These are phyloP conservation scores for Peromyscus maniculatus DNA, from an alignment of 2,113 vertebrate genomes.

Conservation along the genomic window DNA sequence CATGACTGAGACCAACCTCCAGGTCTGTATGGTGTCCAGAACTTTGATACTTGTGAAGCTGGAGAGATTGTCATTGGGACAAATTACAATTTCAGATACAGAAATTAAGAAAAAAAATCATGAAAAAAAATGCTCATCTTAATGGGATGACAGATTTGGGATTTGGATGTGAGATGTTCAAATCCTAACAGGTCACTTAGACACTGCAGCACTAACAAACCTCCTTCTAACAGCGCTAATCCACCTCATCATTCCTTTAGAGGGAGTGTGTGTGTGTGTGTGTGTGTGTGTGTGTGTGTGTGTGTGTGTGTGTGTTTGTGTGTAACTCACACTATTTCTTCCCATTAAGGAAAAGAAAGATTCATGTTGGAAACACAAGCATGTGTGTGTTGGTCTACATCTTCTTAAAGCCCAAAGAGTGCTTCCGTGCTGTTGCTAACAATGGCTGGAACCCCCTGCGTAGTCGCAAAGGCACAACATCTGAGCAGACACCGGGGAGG, in stretches of 20 bases:
- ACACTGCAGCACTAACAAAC: background rate
- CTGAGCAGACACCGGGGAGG: constrained; percentile 72
- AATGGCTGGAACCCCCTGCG: constrained; percentile 21
- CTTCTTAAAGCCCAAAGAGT: constrained; percentile 56
- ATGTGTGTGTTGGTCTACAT: constrained; percentile 66
- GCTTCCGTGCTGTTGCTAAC: constrained; percentile 53
- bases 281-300: background rate
- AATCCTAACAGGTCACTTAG: constrained; percentile 12
- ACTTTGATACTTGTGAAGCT: constrained; percentile 4
- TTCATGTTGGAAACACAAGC: constrained; percentile 29
- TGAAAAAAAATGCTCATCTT: background rate
- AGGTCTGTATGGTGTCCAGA: background rate
- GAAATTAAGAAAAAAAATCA: background rate
- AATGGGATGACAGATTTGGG: background rate
- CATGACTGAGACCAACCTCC: background rate
- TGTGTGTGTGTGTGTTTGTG: background rate
- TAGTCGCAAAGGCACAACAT: constrained; percentile 4
- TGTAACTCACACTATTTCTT: background rate
- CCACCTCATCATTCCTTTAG: background rate
- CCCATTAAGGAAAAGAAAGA: constrained; percentile 10
- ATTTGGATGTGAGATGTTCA: constrained; percentile 10
- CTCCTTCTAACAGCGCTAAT: background rate
- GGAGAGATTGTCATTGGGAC: background rate
- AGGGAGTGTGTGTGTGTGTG: background rate
- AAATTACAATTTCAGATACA: constrained; percentile 12